Percentiles rank a stretch among this genome's conserved stretches.
These are phyloP conservation scores for Callionymus lyra DNA, from an alignment of 2,113 vertebrate species.

Conservation along the genomic window DNA sequence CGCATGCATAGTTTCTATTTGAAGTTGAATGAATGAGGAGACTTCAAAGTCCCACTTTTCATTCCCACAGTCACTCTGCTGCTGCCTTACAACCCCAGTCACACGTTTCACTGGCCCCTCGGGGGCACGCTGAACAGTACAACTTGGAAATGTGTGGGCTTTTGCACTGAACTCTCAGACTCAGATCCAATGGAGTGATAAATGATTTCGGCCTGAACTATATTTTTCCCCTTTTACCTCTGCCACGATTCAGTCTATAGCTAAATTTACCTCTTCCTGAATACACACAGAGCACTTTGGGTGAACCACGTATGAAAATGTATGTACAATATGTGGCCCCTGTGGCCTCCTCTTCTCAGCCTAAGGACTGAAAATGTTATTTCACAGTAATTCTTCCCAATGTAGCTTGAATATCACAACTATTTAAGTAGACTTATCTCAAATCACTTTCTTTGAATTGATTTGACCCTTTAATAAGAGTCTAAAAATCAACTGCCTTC, in stretches of 20 bases:
- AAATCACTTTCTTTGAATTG: too few species aligned
- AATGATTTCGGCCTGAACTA: conserved; percentile 51
- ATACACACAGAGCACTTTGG: conserved; percentile 20
- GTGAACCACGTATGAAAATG: too few species aligned
- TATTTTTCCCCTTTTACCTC: conserved; percentile 14
- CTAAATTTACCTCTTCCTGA: conserved; percentile 30
- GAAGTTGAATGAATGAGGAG: conserved; percentile 31
- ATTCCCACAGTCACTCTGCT: conserved; percentile 1
- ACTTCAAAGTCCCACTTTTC: conserved; percentile 7
- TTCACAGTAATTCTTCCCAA: too few species aligned
- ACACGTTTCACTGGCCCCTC: conserved; percentile 15
- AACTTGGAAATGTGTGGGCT: conserved; percentile 43
- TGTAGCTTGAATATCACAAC: too few species aligned
- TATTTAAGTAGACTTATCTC: too few species aligned
- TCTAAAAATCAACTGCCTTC: too few species aligned
- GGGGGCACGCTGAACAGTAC: conserved; percentile 19
- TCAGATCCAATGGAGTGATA: conserved; percentile 44
- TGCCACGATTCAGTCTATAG: conserved; percentile 16
- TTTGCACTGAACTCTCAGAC: conserved; percentile 35
- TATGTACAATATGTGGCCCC: too few species aligned
- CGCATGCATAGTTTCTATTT: conserved; percentile 22
- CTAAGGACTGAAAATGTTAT: too few species aligned
- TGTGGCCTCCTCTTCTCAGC: too few species aligned
- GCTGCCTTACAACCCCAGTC: conserved; percentile 17
- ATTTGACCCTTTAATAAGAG: too few species aligned